Base-by-base conservation (phyloP, 2,888 invertebrate genomes). In the Graphium colonna region DNA sequence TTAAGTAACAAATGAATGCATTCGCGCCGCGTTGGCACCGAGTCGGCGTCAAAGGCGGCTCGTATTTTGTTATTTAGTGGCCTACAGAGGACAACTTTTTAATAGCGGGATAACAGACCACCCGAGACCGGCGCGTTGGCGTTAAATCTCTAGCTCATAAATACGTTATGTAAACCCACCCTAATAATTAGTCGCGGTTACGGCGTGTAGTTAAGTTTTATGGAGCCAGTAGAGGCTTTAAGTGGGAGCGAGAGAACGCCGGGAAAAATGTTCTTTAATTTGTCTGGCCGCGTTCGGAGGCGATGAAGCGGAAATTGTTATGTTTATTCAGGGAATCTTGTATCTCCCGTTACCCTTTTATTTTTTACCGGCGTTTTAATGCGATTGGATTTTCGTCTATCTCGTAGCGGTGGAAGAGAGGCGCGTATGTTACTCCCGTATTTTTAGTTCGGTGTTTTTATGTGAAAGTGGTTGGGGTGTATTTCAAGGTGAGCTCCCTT, bases 81-180 rank as follows among this genome's bases (percentile, higher is more conserved):
- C 65, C 88, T 85, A 69, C 76, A 65, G 87, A 83, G 87, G 79
- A 84, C 87, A 86, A 89, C 82, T 88, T 88, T 87, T 86, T 87
- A 88, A 88, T 86, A 77, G 81, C 74, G 76, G 79, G 87, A 88
- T 89, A 88, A 88, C 88, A 82, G 87, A 86, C 84, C 88, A 82
- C 80, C 82, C 81, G 86, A 85, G 86, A 83, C 79, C 75, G 70
- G 71, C 71, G 62, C 61, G 72, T 64, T 77, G 75, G 77, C 79
- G 82, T 82, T 84, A 86, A 88, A 89, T 87, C 87, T 85, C 82
- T 71, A 76, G 78, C 81, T 83, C 88, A 87, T 89, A 88, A 89
- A 88, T 89, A 88, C 76, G 82, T 83, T 86, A 88, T 88, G 89
- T 87, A 87, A 88, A 86, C 87, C 85, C 76, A 82, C 87, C 88